Evolutionary conservation across 2,888 invertebrate genomes (phyloP).

Genomic region (Nycteola revayana): DNA sequence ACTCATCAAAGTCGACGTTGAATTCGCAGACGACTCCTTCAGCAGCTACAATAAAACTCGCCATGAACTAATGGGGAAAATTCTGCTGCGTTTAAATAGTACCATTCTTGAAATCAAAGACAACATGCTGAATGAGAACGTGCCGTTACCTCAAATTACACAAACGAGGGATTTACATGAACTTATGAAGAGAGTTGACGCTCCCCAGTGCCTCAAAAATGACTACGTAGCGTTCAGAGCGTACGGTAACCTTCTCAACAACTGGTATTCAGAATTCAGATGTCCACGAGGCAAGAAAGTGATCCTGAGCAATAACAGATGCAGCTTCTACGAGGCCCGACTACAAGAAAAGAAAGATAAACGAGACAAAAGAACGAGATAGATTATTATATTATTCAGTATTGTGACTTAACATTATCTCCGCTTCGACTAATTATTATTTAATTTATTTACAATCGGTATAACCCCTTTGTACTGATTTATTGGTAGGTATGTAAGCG

Average conservation of each 20-base stretch:
- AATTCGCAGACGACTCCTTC: constrained; percentile 66
- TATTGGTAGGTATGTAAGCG: constrained; percentile 44
- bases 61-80: constrained; percentile 60
- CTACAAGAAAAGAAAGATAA: constrained; percentile 50
- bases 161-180: constrained; percentile 61
- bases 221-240: constrained; percentile 84
- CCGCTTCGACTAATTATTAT: constrained; percentile 36
- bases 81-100: constrained; percentile 75
- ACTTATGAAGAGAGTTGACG: constrained; percentile 65
- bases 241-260: constrained; percentile 81
- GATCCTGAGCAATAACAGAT: constrained; percentile 42
- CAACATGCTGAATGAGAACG: constrained; percentile 62
- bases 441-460: constrained; percentile 39
- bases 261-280: constrained; percentile 79
- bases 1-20: constrained; percentile 55
- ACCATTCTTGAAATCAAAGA: constrained; percentile 80
- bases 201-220: constrained; percentile 79
- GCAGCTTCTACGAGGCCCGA: constrained; percentile 49
- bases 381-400: constrained; percentile 31
- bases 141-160: constrained; percentile 53
- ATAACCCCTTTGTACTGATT: constrained; percentile 49
- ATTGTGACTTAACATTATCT: constrained; percentile 29
- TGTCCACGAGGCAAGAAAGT: constrained; percentile 58
- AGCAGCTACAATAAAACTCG: constrained; percentile 65
- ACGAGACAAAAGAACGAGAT: constrained; percentile 31